Evolutionary conservation across 2,113 vertebrate genomes (phyloP).

Genomic region (Notechis scutatus): DNA sequence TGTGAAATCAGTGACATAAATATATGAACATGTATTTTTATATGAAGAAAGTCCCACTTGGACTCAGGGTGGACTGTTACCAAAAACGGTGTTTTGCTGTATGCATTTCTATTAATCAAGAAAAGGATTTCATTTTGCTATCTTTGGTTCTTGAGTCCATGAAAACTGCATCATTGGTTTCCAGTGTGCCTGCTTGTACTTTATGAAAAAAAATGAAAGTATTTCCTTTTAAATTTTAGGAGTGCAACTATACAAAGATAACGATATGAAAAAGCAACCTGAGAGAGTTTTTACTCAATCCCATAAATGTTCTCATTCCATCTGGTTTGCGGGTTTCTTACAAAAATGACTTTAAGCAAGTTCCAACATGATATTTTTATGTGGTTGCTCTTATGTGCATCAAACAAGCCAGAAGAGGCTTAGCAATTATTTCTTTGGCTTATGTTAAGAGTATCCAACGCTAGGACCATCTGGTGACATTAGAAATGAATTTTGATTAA

Average conservation of each 20-base stretch:
- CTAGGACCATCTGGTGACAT: background rate
- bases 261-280: conserved; percentile 28
- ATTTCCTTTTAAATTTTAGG: conserved; percentile 37
- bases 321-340: conserved; percentile 2
- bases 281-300: background rate
- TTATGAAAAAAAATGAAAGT: conserved; percentile 34
- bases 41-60: conserved; percentile 33
- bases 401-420: background rate
- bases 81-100: conserved; percentile 27
- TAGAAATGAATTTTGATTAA: conserved; percentile 17
- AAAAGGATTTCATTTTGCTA: conserved; percentile 30
- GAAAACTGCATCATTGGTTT: conserved; percentile 32
- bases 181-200: conserved; percentile 15
- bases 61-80: conserved; percentile 20
- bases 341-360: background rate
- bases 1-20: conserved; percentile 39
- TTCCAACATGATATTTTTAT: background rate
- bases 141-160: background rate
- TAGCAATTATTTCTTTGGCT: conserved; percentile 10
- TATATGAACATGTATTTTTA: conserved; percentile 42
- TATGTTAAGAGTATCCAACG: conserved; percentile 5
- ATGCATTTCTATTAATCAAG: conserved; percentile 2
- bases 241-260: conserved; percentile 42
- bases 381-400: background rate
- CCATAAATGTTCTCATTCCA: background rate